Evolutionary conservation across 53 echinoderm and acorn worm species (phyloP), one percentile per base, ranked within the genome.

Genomic region (Holothuria leucospilota): DNA sequence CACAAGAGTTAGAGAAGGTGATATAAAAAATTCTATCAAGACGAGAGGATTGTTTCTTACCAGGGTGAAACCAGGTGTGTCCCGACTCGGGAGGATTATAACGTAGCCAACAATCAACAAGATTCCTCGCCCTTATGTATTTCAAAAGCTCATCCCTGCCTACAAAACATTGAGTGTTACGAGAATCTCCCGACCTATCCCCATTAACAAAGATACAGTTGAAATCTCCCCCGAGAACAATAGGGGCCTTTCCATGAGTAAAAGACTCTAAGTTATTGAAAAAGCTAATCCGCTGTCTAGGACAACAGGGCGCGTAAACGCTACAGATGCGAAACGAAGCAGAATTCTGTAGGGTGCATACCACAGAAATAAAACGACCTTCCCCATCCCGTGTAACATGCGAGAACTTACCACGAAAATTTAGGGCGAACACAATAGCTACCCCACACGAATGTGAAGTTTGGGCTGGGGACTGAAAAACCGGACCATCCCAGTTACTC

Each of bases 281-380:
- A n/a, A n/a, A n/a, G n/a, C n/a, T n/a, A n/a, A n/a, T n/a, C n/a
- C n/a, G n/a, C n/a, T n/a, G n/a, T n/a, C n/a, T n/a, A n/a, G n/a
- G n/a, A n/a, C n/a, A n/a, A n/a, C n/a, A n/a, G n/a, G n/a, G n/a
- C n/a, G n/a, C n/a, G n/a, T n/a, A n/a, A n/a, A n/a, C n/a, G n/a
- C n/a, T n/a, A n/a, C n/a, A n/a, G n/a, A n/a, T n/a, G n/a, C n/a
- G n/a, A n/a, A 60, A 15, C 13, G 60, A 71, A 71, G 13, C 20
- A n/a, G n/a, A n/a, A 28, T 71, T 4, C 20, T 24, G 12, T 20
- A 71, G 39, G 9, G 71, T 34, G 39, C 71, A 71, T 14, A 71
- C 9, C 12, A 71, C 71, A 27, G 71, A 71, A 39, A 71, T 26
- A 71, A 24, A 71, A 34, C 71, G 71, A 12, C 71, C 71, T 34